Evolutionary conservation across 1,140 invertebrate genomes (phyloP).

Genomic region (Cydia splendana): DNA sequence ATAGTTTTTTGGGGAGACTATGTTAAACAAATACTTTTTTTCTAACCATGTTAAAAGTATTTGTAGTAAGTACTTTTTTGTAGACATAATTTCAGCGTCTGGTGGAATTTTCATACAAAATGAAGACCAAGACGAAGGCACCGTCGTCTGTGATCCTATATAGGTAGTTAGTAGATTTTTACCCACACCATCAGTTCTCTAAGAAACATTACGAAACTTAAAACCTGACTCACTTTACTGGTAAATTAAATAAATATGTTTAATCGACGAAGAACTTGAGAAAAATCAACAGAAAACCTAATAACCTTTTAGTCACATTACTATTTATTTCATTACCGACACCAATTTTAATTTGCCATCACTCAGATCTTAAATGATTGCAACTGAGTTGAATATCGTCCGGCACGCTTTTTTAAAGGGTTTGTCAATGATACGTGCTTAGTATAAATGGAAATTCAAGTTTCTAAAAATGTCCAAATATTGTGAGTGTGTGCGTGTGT

Average conservation of each 20-base stretch:
- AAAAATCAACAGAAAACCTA: constrained; percentile 31
- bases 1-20: background rate
- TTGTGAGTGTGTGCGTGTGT: constrained; percentile 37
- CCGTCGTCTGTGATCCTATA: background rate
- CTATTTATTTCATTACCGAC: constrained; percentile 28
- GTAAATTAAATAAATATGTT: constrained; percentile 21
- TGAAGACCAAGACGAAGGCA: too few species aligned
- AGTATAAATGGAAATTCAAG: constrained; percentile 57
- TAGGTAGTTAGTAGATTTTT: background rate
- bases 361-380: background rate
- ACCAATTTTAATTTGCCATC: background rate
- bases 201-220: constrained; percentile 16
- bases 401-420: background rate
- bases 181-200: constrained; percentile 16
- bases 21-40: background rate
- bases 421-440: constrained; percentile 4
- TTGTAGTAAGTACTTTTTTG: too few species aligned
- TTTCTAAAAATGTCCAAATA: constrained; percentile 66
- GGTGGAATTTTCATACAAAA: too few species aligned
- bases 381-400: background rate
- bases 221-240: constrained; percentile 25
- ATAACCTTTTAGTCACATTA: constrained; percentile 31
- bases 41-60: background rate
- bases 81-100: too few species aligned
- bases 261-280: constrained; percentile 25